phyloP scores from a whole-genome alignment of 2,797 vertebrate species.

The Mormyrops attenuatus region DNA sequence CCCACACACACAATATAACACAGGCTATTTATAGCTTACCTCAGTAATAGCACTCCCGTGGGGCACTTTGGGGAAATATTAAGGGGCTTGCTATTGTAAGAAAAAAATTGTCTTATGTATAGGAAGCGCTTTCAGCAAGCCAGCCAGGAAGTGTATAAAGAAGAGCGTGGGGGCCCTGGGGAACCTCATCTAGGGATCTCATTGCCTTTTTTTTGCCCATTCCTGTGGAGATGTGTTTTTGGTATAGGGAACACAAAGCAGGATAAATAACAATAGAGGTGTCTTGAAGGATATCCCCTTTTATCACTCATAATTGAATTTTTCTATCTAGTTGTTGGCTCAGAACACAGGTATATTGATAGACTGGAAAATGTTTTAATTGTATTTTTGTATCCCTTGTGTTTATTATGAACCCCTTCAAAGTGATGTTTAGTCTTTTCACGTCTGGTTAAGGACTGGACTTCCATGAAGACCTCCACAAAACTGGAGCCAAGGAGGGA shows the following conservation, averaged over 20 bases:
- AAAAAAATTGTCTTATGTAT: background rate
- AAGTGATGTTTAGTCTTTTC: background rate
- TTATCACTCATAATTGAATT: background rate
- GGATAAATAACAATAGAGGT: background rate
- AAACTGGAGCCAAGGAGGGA: conserved; percentile 78
- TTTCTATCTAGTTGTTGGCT: background rate
- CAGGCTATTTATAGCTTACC: background rate
- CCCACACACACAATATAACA: background rate
- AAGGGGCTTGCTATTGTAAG: background rate
- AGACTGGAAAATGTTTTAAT: background rate
- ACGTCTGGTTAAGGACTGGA: conserved; percentile 65
- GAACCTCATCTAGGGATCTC: background rate
- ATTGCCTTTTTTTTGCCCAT: background rate
- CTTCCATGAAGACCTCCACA: conserved; percentile 84
- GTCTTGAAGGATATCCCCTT: background rate
- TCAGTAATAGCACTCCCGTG: background rate
- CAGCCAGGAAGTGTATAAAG: background rate
- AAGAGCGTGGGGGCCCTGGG: background rate
- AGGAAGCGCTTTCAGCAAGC: background rate
- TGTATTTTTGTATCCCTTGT: background rate
- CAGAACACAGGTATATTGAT: background rate
- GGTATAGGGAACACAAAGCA: background rate
- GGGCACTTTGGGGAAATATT: background rate
- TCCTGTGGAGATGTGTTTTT: background rate
- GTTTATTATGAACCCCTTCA: background rate